These are phyloP conservation scores for Branchinecta lynchi DNA, from an alignment of 1,140 invertebrate species.

Conservation along the genomic window DNA sequence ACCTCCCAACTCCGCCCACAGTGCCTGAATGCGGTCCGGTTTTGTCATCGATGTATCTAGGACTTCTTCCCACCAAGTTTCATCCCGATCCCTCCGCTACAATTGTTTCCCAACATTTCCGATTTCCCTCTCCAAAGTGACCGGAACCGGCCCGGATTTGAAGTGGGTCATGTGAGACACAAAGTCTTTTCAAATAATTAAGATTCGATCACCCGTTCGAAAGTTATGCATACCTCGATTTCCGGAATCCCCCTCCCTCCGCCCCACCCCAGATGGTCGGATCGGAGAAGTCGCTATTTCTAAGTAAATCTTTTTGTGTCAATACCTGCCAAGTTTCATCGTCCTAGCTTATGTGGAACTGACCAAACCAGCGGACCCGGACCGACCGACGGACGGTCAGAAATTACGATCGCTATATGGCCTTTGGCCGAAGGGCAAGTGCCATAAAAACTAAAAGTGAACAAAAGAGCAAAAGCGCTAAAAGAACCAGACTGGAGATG, in stretches of 20 bases:
- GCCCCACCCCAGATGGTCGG: neutral
- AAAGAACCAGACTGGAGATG: too few relatives aligned
- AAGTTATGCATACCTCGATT: neutral
- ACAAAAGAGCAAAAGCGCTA: too few relatives aligned
- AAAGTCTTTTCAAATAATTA: constrained; percentile 10
- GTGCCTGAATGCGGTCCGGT: neutral
- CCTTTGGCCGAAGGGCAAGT: too few relatives aligned
- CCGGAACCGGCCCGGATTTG: neutral
- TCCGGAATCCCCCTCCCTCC: neutral
- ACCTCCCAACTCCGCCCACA: neutral
- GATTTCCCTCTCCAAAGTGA: neutral
- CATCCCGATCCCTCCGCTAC: constrained; percentile 3
- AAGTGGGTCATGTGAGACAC: neutral
- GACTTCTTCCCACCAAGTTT: constrained; percentile 5
- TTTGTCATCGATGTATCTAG: neutral
- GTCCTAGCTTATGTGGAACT: too few relatives aligned
- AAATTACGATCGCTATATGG: too few relatives aligned
- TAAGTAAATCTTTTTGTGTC: too few relatives aligned
- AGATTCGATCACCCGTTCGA: neutral
- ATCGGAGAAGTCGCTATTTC: too few relatives aligned
- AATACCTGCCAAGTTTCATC: too few relatives aligned
- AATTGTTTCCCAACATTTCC: neutral
- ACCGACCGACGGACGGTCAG: too few relatives aligned
- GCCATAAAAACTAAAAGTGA: too few relatives aligned
- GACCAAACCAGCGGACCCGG: too few relatives aligned